These are phyloP conservation scores for Callipepla californica DNA, from an alignment of 2,113 vertebrate species.

Conservation along the genomic window DNA sequence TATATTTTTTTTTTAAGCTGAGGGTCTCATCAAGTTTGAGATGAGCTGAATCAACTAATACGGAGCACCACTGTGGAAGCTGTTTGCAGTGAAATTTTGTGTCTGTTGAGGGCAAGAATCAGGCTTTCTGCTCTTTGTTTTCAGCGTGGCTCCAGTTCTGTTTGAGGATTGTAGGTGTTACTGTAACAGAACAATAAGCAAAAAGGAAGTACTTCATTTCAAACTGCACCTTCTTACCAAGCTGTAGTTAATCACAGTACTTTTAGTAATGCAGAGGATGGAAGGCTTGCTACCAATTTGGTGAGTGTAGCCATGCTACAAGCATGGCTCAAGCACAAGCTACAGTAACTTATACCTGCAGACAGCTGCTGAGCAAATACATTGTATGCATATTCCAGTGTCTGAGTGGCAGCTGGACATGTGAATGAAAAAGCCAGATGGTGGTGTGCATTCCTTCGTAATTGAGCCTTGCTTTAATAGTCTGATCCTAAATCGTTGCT, in stretches of 20 bases:
- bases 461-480: neutral
- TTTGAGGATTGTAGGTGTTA: neutral
- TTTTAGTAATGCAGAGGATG: neutral
- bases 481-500: neutral
- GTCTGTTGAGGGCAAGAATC: neutral
- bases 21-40: neutral
- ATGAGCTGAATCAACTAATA: neutral
- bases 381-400: neutral
- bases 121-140: neutral
- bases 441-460: neutral
- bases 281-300: neutral
- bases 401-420: neutral
- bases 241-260: neutral
- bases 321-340: neutral
- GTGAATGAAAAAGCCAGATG: neutral
- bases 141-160: neutral
- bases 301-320: neutral
- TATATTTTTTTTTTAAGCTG: neutral
- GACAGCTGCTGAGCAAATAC: neutral
- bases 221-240: neutral
- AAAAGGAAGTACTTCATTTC: neutral
- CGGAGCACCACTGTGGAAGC: neutral
- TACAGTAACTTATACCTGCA: neutral
- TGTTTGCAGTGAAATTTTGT: neutral
- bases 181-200: neutral